Evolutionary conservation across 2,797 vertebrate species (phyloP), one percentile per base, ranked within the genome.

Genomic region (Enteromius thamalakanensis): DNA sequence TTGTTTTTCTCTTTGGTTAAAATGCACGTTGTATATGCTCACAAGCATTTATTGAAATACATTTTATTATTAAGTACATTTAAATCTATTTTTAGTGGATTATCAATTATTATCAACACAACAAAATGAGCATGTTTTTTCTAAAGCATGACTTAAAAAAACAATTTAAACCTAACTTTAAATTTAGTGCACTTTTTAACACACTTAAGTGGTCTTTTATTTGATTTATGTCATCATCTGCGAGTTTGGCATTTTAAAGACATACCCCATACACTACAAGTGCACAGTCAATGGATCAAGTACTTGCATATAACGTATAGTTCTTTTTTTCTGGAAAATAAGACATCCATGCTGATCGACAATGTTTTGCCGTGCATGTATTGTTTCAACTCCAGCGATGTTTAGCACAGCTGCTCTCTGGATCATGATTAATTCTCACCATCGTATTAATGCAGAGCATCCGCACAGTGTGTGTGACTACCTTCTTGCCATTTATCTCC

Each of bases 401-500:
- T 58, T 58, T 58, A 37, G 8, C 71, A 55, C 49, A 55, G 11
- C 29, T 75, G 29, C 11, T 15, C 21, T 58, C 71, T n/a, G 5
- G 29, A 34, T 51, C 49, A 23, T 37, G 1, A 21, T 60, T 60
- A 60, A 19, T 26, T 76, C 40, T 7, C 51, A 1, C n/a, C n/a
- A 9, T 42, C 34, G 6, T 76, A 7, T 40, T 76, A 58, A 1
- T 23, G 17, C 49, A 53, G 53, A 23, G 72, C 15, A 4, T 76
- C 72, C 55, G 72, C 51, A 40, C 51, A 40, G 23, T 58, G 32
- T 42, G 74, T 42, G 34, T 76, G 32, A 58, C 32, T 8, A 1
- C 58, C 15, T 55, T 37, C 55, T 75, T 55, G 49, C 19, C 49
- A 55, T 40, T 58, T 58, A 11, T 76, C 72, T 76, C 72, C 40